These are phyloP conservation scores for Hirtodrosophila confusa DNA, from an alignment of 2,888 invertebrate genomes.

Conservation along the genomic window DNA sequence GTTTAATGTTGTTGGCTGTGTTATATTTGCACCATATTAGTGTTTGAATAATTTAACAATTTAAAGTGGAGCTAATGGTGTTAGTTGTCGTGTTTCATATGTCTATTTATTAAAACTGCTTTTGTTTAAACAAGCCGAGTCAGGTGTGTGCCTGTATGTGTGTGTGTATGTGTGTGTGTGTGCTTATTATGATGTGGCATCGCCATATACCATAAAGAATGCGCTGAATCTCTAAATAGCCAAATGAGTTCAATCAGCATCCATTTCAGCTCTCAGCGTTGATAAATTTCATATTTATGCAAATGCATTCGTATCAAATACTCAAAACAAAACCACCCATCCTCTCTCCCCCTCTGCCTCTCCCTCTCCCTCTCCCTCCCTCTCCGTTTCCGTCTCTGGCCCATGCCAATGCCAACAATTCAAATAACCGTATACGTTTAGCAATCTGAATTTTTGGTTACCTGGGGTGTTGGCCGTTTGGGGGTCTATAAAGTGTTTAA, in stretches of 20 bases:
- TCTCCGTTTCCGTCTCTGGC: neutral
- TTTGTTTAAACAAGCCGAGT: slow-evolving; percentile 61
- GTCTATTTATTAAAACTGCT: slow-evolving; percentile 78
- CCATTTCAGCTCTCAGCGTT: slow-evolving; percentile 66
- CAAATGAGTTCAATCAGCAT: slow-evolving; percentile 78
- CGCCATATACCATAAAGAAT: slow-evolving; percentile 57
- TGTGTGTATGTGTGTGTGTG: slow-evolving; percentile 10
- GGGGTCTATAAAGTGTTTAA: slow-evolving; percentile 64
- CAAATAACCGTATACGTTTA: slow-evolving; percentile 58
- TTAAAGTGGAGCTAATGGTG: slow-evolving; percentile 79
- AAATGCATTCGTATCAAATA: slow-evolving; percentile 63
- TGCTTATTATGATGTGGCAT: slow-evolving; percentile 56
- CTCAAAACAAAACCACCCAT: slow-evolving; percentile 49
- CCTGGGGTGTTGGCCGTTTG: slow-evolving; percentile 52
- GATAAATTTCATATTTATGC: slow-evolving; percentile 79
- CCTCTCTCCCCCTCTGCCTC: slow-evolving; percentile 7
- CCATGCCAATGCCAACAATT: slow-evolving; percentile 30
- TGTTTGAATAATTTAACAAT: slow-evolving; percentile 77
- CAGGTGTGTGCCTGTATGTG: neutral
- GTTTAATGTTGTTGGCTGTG: slow-evolving; percentile 43
- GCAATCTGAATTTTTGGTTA: slow-evolving; percentile 58
- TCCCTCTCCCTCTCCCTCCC: neutral
- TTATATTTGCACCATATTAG: slow-evolving; percentile 69
- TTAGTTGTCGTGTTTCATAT: slow-evolving; percentile 80
- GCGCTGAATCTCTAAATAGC: slow-evolving; percentile 63